phyloP scores from a whole-genome alignment of 1,140 invertebrate species.

The Aradophagus sp. region DNA sequence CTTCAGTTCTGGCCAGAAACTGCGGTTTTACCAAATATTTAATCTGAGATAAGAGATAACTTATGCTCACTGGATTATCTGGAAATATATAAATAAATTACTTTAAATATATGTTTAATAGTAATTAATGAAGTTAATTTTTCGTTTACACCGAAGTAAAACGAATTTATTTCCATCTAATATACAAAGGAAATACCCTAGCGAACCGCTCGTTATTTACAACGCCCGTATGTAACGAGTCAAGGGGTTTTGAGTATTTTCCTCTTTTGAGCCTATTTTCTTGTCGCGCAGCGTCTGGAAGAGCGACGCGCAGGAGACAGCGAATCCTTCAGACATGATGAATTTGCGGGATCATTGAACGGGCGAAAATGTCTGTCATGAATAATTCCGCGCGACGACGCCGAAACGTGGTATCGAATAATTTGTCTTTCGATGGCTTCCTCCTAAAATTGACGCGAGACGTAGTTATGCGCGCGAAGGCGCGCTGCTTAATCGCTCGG shows the following conservation, averaged over 20 bases:
- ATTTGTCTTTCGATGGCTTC: slow-evolving; percentile 44
- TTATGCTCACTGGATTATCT: too few species aligned
- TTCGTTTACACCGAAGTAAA: too few species aligned
- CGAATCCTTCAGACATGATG: slow-evolving; percentile 39
- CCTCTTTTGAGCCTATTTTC: slow-evolving; percentile 2
- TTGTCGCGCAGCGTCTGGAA: slow-evolving; percentile 18
- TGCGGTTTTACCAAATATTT: too few species aligned
- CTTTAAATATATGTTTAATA: neutral
- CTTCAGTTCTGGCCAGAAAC: too few species aligned
- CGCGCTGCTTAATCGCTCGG: slow-evolving; percentile 9
- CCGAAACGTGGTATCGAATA: slow-evolving; percentile 45
- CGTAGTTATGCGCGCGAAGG: slow-evolving; percentile 13
- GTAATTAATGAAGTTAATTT: too few species aligned
- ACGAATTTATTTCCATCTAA: slow-evolving; percentile 9
- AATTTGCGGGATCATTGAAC: slow-evolving; percentile 45
- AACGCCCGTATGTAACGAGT: slow-evolving; percentile 16
- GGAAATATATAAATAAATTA: neutral
- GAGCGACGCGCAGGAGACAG: slow-evolving; percentile 5
- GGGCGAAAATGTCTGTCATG: slow-evolving; percentile 40
- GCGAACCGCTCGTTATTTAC: slow-evolving; percentile 33
- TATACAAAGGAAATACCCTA: too few species aligned
- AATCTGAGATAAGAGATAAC: too few species aligned
- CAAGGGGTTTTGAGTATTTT: slow-evolving; percentile 1
- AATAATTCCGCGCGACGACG: slow-evolving; percentile 44
- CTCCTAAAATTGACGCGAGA: slow-evolving; percentile 23